These are phyloP conservation scores for Ooceraea biroi DNA, from an alignment of 1,140 invertebrate genomes.

Conservation along the genomic window DNA sequence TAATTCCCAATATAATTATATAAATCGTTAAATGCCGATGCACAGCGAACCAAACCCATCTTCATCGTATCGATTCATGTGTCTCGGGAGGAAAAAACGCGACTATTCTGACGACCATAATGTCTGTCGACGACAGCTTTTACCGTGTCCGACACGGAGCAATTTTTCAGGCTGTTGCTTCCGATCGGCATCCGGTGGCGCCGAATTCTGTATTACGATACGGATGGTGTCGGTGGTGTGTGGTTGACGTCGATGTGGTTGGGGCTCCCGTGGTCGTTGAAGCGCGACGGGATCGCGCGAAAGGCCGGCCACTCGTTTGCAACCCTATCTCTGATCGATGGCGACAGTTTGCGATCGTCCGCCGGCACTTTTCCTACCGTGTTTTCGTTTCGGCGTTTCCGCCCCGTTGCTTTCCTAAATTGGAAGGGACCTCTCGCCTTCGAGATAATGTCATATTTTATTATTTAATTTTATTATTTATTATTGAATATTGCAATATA, in stretches of 20 bases:
- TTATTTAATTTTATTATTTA: no score
- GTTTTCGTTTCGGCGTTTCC: conserved; percentile 54
- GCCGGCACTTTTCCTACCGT: conserved; percentile 41
- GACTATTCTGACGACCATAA: conserved; percentile 13
- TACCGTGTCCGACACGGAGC: conserved; percentile 42
- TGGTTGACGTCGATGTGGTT: conserved; percentile 36
- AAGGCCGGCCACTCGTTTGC: conserved; percentile 22
- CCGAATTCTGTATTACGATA: conserved; percentile 53
- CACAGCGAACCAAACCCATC: background rate
- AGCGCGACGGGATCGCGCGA: conserved; percentile 65
- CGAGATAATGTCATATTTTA: no score
- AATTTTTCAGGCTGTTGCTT: conserved; percentile 65
- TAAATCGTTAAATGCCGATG: background rate
- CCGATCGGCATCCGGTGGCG: conserved; percentile 53
- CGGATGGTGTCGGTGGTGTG: conserved; percentile 25
- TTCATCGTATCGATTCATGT: background rate
- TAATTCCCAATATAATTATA: background rate
- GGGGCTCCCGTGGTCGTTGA: conserved; percentile 51
- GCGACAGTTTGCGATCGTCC: conserved; percentile 66
- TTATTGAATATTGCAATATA: no score
- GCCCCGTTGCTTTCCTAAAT: conserved; percentile 55
- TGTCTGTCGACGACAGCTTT: conserved; percentile 1
- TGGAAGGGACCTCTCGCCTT: conserved; percentile 29
- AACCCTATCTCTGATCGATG: conserved; percentile 69
- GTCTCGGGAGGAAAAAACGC: background rate